Percentiles rank a stretch among this genome's conserved stretches.
These are phyloP conservation scores for Molothrus aeneus DNA, from an alignment of 2,797 vertebrate genomes.

Conservation along the genomic window DNA sequence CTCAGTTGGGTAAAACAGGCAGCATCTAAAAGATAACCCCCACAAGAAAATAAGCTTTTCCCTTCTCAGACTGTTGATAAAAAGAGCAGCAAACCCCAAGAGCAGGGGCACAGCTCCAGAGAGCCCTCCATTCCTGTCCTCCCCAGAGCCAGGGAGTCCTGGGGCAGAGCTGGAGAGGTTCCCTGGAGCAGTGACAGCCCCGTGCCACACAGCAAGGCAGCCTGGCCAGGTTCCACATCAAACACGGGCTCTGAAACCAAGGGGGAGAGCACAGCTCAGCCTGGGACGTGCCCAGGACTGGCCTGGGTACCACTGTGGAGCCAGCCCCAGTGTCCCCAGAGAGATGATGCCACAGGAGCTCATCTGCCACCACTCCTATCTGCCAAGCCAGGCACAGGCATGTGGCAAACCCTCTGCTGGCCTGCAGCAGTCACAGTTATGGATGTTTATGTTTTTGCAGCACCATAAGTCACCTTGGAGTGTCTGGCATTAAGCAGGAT, in stretches of 20 bases:
- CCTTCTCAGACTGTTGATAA: not conserved
- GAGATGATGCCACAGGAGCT: fast-evolving
- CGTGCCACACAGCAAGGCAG: not conserved
- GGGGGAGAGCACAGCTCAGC: not conserved
- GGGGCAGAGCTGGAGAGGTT: not conserved
- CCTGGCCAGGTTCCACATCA: not conserved
- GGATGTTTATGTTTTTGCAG: conserved; percentile 14
- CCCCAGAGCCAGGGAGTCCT: fast-evolving
- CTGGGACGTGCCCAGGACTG: fast-evolving
- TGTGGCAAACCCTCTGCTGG: not conserved
- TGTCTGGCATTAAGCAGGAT: not conserved
- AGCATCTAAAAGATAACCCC: not conserved
- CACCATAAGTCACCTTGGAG: conserved; percentile 37
- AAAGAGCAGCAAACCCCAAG: not conserved
- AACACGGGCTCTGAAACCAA: fast-evolving
- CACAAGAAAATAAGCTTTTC: not conserved
- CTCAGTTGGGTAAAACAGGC: not conserved
- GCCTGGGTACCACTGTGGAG: no score
- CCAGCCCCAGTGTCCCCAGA: fast-evolving
- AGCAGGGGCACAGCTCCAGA: not conserved
- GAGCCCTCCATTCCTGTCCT: not conserved
- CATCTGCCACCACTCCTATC: not conserved
- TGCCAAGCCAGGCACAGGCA: not conserved
- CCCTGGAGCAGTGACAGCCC: not conserved
- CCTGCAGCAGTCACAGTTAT: not conserved